phyloP scores from a whole-genome alignment of 2,888 invertebrate species.

The Notodonta dromedarius region DNA sequence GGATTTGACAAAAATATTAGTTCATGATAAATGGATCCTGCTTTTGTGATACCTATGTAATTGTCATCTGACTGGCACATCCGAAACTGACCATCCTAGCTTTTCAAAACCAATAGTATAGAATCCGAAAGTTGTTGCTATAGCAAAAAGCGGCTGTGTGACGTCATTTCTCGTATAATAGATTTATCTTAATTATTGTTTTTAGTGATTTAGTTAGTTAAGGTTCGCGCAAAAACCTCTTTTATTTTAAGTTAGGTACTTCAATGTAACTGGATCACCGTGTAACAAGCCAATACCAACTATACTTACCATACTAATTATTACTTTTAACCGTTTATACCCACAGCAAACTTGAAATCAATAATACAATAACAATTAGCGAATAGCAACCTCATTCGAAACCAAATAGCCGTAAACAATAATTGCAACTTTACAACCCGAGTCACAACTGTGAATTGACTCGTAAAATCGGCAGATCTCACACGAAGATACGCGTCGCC shows the following conservation, averaged over 20 bases:
- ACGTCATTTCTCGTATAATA: too few relatives aligned
- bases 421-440: constrained; percentile 48
- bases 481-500: constrained; percentile 74
- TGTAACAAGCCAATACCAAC: too few relatives aligned
- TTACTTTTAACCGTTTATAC: constrained; percentile 15
- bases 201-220: not conserved
- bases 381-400: constrained; percentile 43
- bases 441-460: constrained; percentile 49
- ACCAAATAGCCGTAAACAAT: constrained; percentile 56
- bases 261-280: constrained; percentile 36
- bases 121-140: too few relatives aligned
- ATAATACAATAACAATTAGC: constrained; percentile 52
- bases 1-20: too few relatives aligned
- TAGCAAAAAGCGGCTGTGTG: too few relatives aligned
- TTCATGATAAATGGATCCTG: too few relatives aligned
- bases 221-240: constrained; percentile 11
- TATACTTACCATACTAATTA: constrained; percentile 14
- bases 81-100: too few relatives aligned
- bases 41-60: too few relatives aligned
- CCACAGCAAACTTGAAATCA: constrained; percentile 19
- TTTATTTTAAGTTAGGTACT: not conserved
- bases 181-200: too few relatives aligned
- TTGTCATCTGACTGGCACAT: too few relatives aligned
- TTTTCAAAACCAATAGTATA: too few relatives aligned
- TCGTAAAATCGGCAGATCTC: constrained; percentile 71